A percentile compares a stretch with the other conserved stretches of the same genome.
Evolutionary conservation across 2,113 vertebrate genomes (phyloP).

Genomic region (Pandion haliaetus): DNA sequence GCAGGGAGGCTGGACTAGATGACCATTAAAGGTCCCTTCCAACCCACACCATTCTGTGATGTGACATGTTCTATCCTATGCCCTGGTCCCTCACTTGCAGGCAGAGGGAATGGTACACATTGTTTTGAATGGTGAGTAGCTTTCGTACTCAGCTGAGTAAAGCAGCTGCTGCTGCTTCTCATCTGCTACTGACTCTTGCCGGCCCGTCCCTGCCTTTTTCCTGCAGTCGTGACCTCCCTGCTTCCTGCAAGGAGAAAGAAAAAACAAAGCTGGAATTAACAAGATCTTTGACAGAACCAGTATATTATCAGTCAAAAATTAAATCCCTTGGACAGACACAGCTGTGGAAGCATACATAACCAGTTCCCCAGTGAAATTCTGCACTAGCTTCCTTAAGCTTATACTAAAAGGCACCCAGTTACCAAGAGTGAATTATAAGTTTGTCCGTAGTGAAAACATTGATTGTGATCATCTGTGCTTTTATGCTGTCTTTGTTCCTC

Average conservation of each 20-base stretch:
- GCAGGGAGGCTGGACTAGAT: no score
- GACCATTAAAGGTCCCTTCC: neutral
- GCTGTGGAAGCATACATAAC: neutral
- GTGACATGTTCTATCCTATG: accelerated
- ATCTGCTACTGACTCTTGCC: neutral
- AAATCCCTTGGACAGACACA: neutral
- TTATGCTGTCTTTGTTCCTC: neutral
- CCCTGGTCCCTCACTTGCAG: neutral
- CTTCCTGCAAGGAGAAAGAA: neutral
- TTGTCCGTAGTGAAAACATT: neutral
- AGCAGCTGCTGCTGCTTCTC: neutral
- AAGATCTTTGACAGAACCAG: neutral
- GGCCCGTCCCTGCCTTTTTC: neutral
- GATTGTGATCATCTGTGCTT: no score
- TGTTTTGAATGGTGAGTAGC: neutral
- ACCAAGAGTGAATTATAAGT: neutral
- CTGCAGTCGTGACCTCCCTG: neutral
- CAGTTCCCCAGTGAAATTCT: neutral
- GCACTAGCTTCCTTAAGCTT: neutral
- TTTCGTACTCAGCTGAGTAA: neutral
- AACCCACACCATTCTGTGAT: neutral
- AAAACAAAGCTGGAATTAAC: neutral
- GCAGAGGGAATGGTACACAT: neutral
- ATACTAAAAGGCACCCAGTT: neutral
- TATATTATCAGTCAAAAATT: neutral